These are phyloP conservation scores for Corvus moneduloides DNA, from an alignment of 2,113 vertebrate genomes.

Conservation along the genomic window DNA sequence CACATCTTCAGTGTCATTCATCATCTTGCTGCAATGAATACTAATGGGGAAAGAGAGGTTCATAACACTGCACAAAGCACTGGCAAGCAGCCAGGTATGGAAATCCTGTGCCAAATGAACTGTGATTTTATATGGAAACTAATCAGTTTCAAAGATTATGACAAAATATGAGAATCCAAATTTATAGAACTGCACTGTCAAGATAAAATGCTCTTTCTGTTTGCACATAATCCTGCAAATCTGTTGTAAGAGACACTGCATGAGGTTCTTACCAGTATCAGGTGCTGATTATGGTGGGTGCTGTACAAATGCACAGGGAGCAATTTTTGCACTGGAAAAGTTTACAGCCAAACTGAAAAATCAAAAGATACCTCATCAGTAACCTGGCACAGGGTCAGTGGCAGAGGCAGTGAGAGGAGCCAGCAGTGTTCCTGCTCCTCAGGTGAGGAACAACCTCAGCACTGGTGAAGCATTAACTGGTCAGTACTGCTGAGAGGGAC, in stretches of 20 bases:
- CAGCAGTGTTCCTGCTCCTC: background rate
- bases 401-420: background rate
- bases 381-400: background rate
- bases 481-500: background rate
- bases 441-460: background rate
- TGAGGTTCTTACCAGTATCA: background rate
- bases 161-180: background rate
- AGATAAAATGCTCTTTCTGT: background rate
- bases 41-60: background rate
- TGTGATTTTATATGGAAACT: background rate
- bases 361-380: fast-evolving
- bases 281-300: background rate
- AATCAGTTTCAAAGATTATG: background rate
- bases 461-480: background rate
- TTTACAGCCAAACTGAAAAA: background rate
- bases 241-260: background rate
- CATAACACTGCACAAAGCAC: background rate
- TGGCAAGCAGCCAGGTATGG: background rate
- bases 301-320: background rate
- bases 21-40: background rate
- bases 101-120: background rate
- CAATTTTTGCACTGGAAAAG: background rate
- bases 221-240: background rate
- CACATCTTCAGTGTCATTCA: constrained; percentile 3
- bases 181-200: background rate